A percentile compares a stretch with the other conserved stretches of the same genome.
Evolutionary conservation across 2,888 invertebrate species (phyloP).

Genomic region (Amphipoea oculea): DNA sequence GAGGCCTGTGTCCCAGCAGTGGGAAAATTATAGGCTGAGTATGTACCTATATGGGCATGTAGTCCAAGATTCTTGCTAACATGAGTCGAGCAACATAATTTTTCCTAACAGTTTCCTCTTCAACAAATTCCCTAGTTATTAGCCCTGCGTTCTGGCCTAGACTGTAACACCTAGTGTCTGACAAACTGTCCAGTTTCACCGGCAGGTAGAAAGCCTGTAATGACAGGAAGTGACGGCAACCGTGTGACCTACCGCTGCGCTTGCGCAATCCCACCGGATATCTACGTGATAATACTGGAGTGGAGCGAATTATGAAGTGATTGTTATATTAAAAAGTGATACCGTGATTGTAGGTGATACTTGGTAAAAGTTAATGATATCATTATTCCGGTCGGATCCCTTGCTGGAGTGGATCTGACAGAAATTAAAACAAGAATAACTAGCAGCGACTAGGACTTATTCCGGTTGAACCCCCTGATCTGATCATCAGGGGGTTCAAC

Average conservation of each 20-base stretch:
- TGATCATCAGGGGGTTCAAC: no score
- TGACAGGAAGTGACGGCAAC: conserved; percentile 60
- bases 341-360: conserved; percentile 7
- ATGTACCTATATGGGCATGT: not conserved
- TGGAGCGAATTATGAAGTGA: conserved; percentile 43
- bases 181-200: conserved; percentile 48
- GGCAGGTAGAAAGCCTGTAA: conserved; percentile 60
- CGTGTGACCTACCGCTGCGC: conserved; percentile 62
- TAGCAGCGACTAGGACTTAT: no score
- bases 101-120: not conserved
- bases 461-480: no score
- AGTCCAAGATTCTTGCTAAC: not conserved
- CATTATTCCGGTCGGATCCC: not conserved
- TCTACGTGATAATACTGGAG: conserved; percentile 57
- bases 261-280: conserved; percentile 63
- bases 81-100: not conserved
- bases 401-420: no score
- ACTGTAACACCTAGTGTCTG: conserved; percentile 18
- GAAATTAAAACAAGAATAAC: no score
- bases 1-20: no score
- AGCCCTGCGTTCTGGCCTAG: conserved; percentile 12
- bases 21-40: no score
- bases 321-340: conserved; percentile 46
- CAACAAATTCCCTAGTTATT: not conserved
- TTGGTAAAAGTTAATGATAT: conserved; percentile 8